Percentiles rank a stretch among this genome's conserved stretches.
phyloP scores from a whole-genome alignment of 1,140 invertebrate species.

The Micrasema minimum region DNA sequence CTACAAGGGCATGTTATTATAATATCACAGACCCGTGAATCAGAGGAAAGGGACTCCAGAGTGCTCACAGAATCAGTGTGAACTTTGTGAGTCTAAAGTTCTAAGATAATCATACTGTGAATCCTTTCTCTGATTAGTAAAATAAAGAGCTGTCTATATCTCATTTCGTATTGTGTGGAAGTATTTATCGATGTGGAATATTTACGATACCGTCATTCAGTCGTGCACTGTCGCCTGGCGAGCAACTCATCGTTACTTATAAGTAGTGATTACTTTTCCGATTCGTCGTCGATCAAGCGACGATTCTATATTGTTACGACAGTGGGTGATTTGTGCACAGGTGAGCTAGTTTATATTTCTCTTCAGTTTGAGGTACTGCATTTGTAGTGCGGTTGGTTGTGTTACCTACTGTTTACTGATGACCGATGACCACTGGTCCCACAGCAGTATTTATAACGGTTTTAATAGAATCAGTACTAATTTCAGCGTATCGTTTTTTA shows the following conservation, averaged over 20 bases:
- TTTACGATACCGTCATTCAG: conserved; percentile 44
- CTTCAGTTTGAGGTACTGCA: too few relatives aligned
- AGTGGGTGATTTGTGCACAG: conserved; percentile 16
- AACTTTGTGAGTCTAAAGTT: conserved; percentile 27
- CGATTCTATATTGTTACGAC: background rate
- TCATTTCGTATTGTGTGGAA: conserved; percentile 15
- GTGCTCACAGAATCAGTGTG: conserved; percentile 1
- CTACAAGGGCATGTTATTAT: too few relatives aligned
- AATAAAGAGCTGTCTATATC: conserved; percentile 8
- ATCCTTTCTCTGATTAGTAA: conserved; percentile 14
- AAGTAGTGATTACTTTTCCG: conserved; percentile 22
- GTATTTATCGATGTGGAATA: conserved; percentile 30
- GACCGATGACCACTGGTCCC: too few relatives aligned
- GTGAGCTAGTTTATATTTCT: background rate
- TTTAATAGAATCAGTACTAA: too few relatives aligned
- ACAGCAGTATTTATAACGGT: too few relatives aligned
- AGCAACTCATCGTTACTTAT: conserved; percentile 5
- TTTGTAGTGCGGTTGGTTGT: too few relatives aligned
- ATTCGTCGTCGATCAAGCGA: conserved; percentile 2
- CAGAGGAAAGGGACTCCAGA: background rate
- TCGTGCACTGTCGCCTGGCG: conserved; percentile 33
- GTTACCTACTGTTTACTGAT: too few relatives aligned
- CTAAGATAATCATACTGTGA: background rate
- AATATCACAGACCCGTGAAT: background rate
- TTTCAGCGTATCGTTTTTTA: too few relatives aligned